Evolutionary conservation across 2,113 vertebrate genomes (phyloP), one percentile per base, ranked within the genome.

Genomic region (Aramus guarauna): DNA sequence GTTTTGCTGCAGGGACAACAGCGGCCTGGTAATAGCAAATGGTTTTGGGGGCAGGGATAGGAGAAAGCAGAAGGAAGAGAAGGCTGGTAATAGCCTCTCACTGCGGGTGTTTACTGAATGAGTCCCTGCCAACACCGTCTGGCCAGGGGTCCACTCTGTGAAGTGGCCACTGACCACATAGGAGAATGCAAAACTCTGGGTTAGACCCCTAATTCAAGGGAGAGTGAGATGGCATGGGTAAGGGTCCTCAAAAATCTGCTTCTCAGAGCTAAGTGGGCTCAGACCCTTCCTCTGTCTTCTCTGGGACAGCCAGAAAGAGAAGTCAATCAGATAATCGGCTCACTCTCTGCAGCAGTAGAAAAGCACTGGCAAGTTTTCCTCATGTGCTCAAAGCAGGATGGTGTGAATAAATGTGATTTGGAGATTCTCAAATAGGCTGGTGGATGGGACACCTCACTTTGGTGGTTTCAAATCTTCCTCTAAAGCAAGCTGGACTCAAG

Each of bases 41-140:
- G 41, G 36, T 24, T 85, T 22, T 68, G 32, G 59, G 23, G 19
- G 5, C 22, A 60, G 63, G 18, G 12, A 30, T 27, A 43, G 41
- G 8, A 80, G 47, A 50, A 63, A 76, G 39, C 20, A 75, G 62
- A 26, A 41, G 4, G 1, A 6, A 39, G 21, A 73, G 39, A 78
- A 74, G 30, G 29, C 30, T 88, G 59, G 32, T 22, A 43, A 69
- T 11, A 53, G 32, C 34, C 15, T 85, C 26, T 88, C 36, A n/a
- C 22, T 37, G 43, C 18, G 1, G 15, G 9, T 4, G 2, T 39
- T 92, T 71, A 63, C 29, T 60, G 45, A 81, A 84, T 9, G 32
- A 87, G 24, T 27, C 27, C 53, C 19, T 47, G 43, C 18, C 21
- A 58, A 19, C 0, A 0, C 8, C 3, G 1, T n/a, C 56, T 47